A percentile compares a stretch with the other conserved stretches of the same genome.
Conservation (phyloP, 2,888 invertebrate genomes). For the Spisula subtruncata region DNA sequence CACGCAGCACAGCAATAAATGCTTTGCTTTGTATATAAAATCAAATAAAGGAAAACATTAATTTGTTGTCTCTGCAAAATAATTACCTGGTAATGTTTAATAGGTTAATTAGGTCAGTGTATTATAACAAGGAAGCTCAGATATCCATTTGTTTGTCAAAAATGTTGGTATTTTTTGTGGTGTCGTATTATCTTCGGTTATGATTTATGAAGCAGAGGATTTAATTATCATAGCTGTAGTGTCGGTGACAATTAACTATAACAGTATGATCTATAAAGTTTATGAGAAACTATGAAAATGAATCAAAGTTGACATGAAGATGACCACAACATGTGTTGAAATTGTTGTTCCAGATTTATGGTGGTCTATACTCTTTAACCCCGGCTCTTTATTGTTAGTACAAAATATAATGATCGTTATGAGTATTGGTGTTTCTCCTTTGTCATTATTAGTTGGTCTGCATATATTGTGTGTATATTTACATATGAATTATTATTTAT, state of each 20-base stretch:
- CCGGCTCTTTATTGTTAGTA: not conserved
- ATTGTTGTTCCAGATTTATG: constrained; percentile 44
- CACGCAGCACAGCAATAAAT: no score
- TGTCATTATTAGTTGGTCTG: not conserved
- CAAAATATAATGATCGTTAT: constrained; percentile 10
- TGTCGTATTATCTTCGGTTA: not conserved
- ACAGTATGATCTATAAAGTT: not conserved
- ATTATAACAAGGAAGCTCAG: not conserved
- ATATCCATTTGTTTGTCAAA: not conserved
- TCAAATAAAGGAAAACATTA: no score
- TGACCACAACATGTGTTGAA: constrained; percentile 47
- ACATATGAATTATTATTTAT: not conserved
- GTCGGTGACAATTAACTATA: constrained; percentile 1
- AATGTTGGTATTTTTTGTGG: not conserved
- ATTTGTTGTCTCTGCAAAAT: no score
- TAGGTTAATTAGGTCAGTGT: not conserved
- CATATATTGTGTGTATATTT: not conserved
- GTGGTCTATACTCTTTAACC: not conserved
- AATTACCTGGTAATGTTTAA: no score
- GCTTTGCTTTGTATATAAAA: no score
- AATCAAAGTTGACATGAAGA: constrained; percentile 35
- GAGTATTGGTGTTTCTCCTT: not conserved
- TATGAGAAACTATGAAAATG: constrained; percentile 27
- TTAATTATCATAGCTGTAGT: not conserved
- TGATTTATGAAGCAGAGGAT: not conserved